These are phyloP conservation scores for Heliothis peltigera DNA, from an alignment of 2,888 invertebrate genomes.

Conservation along the genomic window DNA sequence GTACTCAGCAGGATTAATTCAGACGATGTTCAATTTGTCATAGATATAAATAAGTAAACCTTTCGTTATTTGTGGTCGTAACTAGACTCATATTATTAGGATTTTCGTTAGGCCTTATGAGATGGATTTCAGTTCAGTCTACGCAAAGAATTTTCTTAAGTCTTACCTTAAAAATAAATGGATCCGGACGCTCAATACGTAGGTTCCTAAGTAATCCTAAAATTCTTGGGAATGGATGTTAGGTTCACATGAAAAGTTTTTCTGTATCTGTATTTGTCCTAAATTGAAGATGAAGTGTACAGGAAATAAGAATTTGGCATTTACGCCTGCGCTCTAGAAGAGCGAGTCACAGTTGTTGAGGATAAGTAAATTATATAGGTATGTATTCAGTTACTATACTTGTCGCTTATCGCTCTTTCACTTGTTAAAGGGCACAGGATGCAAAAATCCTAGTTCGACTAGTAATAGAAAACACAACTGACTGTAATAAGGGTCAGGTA, in stretches of 20 bases:
- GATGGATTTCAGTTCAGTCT: too few species aligned
- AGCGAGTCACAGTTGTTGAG: neutral
- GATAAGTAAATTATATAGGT: too few species aligned
- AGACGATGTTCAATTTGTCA: neutral
- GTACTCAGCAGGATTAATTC: neutral
- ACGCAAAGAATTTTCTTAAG: too few species aligned
- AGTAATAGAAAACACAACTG: too few species aligned
- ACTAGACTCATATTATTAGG: slow-evolving; percentile 1
- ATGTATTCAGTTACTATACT: neutral
- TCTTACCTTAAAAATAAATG: too few species aligned
- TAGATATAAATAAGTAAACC: neutral
- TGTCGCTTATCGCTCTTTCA: neutral
- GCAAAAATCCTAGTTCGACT: neutral
- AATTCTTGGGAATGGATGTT: slow-evolving; percentile 14
- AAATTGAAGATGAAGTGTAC: neutral
- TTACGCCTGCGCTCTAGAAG: neutral
- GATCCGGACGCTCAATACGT: too few species aligned
- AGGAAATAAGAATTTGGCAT: slow-evolving; percentile 17
- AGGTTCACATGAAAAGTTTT: slow-evolving; percentile 1
- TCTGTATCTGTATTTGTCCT: too few species aligned
- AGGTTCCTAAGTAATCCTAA: neutral
- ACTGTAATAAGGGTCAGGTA: too few species aligned
- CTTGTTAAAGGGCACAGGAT: neutral
- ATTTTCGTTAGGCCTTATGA: too few species aligned
- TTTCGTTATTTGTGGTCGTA: neutral